Evolutionary conservation across 30 jellyfish, hydroid and myxozoan genomes (phyloP).

Genomic region (Aurelia aurita): DNA sequence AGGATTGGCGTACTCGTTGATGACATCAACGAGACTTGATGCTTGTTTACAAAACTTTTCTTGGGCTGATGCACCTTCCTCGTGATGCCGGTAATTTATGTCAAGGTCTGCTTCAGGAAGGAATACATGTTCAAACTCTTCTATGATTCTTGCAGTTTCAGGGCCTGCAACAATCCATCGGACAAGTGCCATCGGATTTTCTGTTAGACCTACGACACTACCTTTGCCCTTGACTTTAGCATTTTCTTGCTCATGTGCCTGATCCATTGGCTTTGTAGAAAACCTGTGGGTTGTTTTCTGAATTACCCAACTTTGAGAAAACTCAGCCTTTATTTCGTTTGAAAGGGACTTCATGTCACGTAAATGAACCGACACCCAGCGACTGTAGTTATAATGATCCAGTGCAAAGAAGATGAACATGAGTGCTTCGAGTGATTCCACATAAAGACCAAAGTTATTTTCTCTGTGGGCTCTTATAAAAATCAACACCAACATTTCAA

Average conservation of each 20-base stretch:
- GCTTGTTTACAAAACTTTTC: constrained; percentile 35
- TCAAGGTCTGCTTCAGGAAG: too few species aligned
- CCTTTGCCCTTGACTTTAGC: constrained; percentile 46
- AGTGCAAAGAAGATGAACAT: constrained; percentile 35
- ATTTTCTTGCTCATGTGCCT: constrained; percentile 59
- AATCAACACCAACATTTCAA: constrained; percentile 5
- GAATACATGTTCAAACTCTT: too few species aligned
- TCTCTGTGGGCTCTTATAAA: constrained; percentile 25
- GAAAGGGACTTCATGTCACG: constrained; percentile 58
- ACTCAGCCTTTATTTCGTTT: constrained; percentile 4
- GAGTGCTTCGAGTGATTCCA: constrained; percentile 21
- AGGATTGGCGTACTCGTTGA: constrained; percentile 46
- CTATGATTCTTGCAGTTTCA: too few species aligned
- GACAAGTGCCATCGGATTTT: too few species aligned
- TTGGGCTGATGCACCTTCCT: too few species aligned
- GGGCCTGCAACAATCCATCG: too few species aligned
- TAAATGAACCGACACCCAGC: constrained; percentile 58
- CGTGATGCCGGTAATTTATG: too few species aligned
- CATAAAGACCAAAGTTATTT: constrained; percentile 1
- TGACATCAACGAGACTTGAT: constrained; percentile 25
- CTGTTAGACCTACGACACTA: too few species aligned
- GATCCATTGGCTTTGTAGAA: constrained; percentile 49
- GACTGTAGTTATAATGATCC: constrained; percentile 45
- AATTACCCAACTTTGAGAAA: constrained; percentile 22
- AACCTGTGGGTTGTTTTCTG: constrained; percentile 38